Evolutionary conservation across 2,113 vertebrate species (phyloP).

Genomic region (Oostethus manadensis): DNA sequence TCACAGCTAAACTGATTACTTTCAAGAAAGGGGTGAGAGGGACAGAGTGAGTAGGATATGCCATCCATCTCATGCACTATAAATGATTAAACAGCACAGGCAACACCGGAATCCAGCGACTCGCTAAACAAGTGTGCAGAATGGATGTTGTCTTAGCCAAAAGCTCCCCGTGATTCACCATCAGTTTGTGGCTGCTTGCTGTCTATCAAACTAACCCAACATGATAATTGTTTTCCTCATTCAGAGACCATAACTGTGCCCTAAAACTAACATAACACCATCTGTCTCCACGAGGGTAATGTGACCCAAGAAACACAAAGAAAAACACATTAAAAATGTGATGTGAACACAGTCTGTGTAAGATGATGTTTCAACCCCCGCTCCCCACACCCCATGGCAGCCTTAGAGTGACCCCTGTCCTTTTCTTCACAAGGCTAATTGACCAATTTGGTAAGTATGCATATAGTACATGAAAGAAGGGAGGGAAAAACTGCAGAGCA

Average conservation of each 20-base stretch:
- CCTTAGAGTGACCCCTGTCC: conserved; percentile 43
- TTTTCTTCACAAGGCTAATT: conserved; percentile 41
- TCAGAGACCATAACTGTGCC: conserved; percentile 26
- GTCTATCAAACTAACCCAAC: conserved; percentile 26
- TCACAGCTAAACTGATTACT: conserved; percentile 73
- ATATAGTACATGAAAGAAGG: conserved; percentile 30
- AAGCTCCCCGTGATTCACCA: conserved; percentile 12
- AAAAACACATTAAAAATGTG: conserved; percentile 1
- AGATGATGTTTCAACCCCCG: neutral
- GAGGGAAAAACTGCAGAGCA: conserved; percentile 18
- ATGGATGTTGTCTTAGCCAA: conserved; percentile 24
- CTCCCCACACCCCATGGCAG: conserved; percentile 25
- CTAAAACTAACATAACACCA: conserved; percentile 34
- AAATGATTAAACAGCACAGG: conserved; percentile 59
- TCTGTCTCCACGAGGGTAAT: conserved; percentile 36
- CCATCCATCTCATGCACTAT: conserved; percentile 58
- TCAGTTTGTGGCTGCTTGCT: conserved; percentile 16
- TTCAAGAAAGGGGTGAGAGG: conserved; percentile 48
- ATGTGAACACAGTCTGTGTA: conserved; percentile 27
- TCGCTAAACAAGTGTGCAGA: conserved; percentile 40
- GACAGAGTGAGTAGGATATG: conserved; percentile 29
- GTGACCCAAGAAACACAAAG: conserved; percentile 26
- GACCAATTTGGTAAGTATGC: conserved; percentile 38
- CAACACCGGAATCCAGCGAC: conserved; percentile 47
- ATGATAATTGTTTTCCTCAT: conserved; percentile 30